Conservation (phyloP, 37 sponge, comb jelly and placozoan genomes). For the Spongia lamella region DNA sequence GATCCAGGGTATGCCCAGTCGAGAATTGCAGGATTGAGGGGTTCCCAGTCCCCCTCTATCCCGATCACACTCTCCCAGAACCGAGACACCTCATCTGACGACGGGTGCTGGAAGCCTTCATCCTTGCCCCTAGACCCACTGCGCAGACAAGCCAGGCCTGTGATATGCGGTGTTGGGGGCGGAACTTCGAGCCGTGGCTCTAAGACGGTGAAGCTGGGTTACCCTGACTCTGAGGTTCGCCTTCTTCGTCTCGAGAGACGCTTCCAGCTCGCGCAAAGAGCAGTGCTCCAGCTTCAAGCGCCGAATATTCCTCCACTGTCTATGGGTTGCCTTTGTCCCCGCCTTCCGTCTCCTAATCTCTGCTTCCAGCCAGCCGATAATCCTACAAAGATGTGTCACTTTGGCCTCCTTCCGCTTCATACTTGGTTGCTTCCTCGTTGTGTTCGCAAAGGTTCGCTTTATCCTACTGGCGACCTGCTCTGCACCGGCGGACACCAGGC, state of each 20-base stretch:
- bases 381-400: too few relatives aligned
- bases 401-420: too few relatives aligned
- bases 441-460: not conserved
- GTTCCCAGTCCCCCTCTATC: not conserved
- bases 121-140: not conserved
- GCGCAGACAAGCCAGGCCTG: not conserved
- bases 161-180: not conserved
- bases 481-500: slow-evolving; percentile 8
- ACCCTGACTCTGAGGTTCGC: not conserved
- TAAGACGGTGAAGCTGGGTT: not conserved
- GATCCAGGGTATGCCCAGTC: too few relatives aligned
- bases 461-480: not conserved
- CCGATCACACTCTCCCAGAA: not conserved
- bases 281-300: too few relatives aligned
- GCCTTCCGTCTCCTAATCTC: too few relatives aligned
- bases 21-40: not conserved
- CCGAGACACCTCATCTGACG: not conserved
- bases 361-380: too few relatives aligned
- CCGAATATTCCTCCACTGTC: too few relatives aligned
- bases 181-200: not conserved
- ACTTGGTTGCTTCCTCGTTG: too few relatives aligned
- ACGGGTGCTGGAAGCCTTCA: not conserved
- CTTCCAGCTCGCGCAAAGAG: not conserved
- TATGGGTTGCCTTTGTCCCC: too few relatives aligned
- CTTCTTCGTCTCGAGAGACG: not conserved